Evolutionary conservation across 2,888 invertebrate genomes (phyloP), one percentile per base, ranked within the genome.

Genomic region (Diarsia dahlii): DNA sequence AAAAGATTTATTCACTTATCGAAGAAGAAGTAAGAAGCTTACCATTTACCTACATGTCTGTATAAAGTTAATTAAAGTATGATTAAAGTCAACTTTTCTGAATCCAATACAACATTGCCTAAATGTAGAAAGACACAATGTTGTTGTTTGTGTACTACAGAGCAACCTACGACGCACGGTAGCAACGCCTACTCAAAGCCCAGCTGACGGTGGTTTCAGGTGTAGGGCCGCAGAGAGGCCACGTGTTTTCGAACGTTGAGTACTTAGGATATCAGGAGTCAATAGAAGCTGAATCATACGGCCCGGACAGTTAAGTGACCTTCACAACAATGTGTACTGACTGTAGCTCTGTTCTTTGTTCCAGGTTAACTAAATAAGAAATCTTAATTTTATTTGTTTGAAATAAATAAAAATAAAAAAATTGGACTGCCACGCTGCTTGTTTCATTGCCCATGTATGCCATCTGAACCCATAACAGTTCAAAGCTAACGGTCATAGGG

Each of bases 251-350:
- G 23, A 60, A 60, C 67, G 12, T 28, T n/a, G 5, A 3, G 13
- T 71, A 81, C 78, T 74, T 74, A 78, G 82, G 64, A 6, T 9
- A 70, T 66, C 78, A 72, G 48, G 54, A 58, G 39, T 48, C 18
- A 63, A 50, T 28, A 64, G 45, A 18, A 60, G 48, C 6, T 65
- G 39, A 54, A 54, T 54, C 20, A 39, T 15, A 34, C 46, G 12
- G 28, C 50, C 20, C 13, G 8, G 34, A 23, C 13, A 34, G 13
- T 12, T 8, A 60, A 68, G 64, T 71, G 45, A 71, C 64, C 62
- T 63, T 20, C 10, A 69, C 46, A 64, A 58, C 23, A 20, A 15
- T 46, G 23, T 58, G 28, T 62, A n/a, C 28, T 34, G 9, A 58
- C 23, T 48, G 13, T 48, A 39, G 28, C 23, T 56, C 23, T 23